phyloP scores from a whole-genome alignment of 2,797 vertebrate species.

The Neomorphus geoffroyi region DNA sequence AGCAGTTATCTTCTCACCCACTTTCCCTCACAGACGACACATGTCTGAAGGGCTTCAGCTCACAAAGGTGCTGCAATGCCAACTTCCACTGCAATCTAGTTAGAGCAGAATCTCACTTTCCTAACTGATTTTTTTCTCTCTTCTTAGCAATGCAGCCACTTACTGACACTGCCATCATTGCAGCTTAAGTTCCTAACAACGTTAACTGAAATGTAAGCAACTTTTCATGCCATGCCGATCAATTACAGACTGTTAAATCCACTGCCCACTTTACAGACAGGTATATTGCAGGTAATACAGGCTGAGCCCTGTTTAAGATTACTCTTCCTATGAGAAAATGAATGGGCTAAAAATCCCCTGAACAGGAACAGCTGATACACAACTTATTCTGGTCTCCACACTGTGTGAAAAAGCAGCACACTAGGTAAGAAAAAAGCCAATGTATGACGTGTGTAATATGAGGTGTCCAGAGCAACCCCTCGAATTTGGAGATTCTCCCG shows the following conservation, averaged over 20 bases:
- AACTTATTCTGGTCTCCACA: background rate
- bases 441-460: fast-evolving
- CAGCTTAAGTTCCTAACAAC: background rate
- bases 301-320: background rate
- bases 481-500: background rate
- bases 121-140: background rate
- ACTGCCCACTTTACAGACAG: background rate
- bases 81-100: background rate
- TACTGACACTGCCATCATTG: background rate
- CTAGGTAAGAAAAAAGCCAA: background rate
- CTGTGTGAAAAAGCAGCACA: background rate
- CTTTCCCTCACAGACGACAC: background rate
- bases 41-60: background rate
- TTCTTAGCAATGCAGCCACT: background rate
- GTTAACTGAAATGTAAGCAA: background rate
- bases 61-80: background rate
- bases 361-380: background rate
- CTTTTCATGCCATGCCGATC: background rate
- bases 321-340: background rate
- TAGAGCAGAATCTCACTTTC: background rate
- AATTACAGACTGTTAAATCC: background rate
- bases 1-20: background rate
- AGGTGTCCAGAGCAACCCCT: background rate
- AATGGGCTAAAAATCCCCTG: background rate
- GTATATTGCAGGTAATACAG: background rate